Evolutionary conservation across 2,888 invertebrate genomes (phyloP), one percentile per base, ranked within the genome.

Genomic region (Polydrusus tereticollis): DNA sequence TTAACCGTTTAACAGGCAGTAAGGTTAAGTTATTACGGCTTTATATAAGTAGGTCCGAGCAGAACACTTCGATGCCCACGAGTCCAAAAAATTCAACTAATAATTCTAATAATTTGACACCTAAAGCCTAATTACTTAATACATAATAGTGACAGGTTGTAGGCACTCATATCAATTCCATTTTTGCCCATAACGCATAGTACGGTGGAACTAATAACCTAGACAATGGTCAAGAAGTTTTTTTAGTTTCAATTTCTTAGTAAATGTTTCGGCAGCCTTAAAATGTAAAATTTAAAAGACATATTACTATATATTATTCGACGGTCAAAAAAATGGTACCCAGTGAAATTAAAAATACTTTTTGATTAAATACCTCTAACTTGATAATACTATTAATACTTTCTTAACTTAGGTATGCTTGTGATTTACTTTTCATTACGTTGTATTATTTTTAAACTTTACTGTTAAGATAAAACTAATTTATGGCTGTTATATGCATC

Each of bases 21-120:
- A 98, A 98, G 88, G 90, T 94, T 82, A 93, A 96, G 77, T 88
- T 97, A 69, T 86, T 97, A 74, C 92, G 95, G 80, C 87, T 94
- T 74, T 94, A 94, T 84, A 93, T 94, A 80, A 90, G 90, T 82
- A 87, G 92, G 78, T 89, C 90, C 8, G 88, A 89, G 76, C 86
- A 86, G 70, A 82, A 85, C 21, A 76, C 41, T 67, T 86, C 86
- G 66, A 85, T 86, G 64, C 86, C 87, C 5, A 85, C 87, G 20
- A 87, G 87, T 80, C 86, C 87, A 65, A 82, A 81, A 78, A 82
- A 82, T 74, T 75, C 79, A 47, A 76, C 60, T 67, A 58, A 58
- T n/a, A 41, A 58, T 58, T 58, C 63, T 67, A 58, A 58, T 38
- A 58, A 33, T 33, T 33, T 50, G 16, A 29, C 55, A 21, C 57